phyloP scores from a whole-genome alignment of 2,797 vertebrate genomes.

The Lacerta bilineata region DNA sequence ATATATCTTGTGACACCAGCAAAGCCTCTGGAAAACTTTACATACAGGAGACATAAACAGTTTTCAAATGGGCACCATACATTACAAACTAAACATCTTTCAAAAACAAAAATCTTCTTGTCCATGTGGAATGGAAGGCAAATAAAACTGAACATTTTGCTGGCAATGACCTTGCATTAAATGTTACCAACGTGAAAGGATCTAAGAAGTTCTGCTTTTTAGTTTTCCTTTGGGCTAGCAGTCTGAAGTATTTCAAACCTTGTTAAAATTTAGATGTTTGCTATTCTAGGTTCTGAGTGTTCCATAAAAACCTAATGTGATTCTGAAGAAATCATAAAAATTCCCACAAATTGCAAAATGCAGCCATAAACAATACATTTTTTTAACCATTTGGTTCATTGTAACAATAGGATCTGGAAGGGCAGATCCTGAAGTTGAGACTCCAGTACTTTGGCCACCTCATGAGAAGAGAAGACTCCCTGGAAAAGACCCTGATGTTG shows the following conservation, averaged over 20 bases:
- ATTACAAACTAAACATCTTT: conserved; percentile 48
- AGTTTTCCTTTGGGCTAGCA: background rate
- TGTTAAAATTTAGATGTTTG: conserved; percentile 22
- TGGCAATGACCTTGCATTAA: conserved; percentile 39
- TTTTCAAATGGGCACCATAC: conserved; percentile 42
- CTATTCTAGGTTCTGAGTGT: conserved; percentile 24
- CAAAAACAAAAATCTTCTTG: conserved; percentile 63
- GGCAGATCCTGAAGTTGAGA: too few species aligned
- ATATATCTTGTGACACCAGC: conserved; percentile 35
- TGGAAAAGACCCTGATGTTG: too few species aligned
- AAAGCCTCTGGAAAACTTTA: conserved; percentile 45
- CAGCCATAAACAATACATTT: background rate
- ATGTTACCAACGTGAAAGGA: conserved; percentile 26
- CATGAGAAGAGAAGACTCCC: too few species aligned
- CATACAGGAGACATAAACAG: conserved; percentile 43
- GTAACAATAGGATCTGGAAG: background rate
- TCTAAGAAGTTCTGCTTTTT: conserved; percentile 33
- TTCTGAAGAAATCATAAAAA: background rate
- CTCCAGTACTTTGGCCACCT: too few species aligned
- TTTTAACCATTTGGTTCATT: background rate
- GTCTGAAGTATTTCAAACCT: conserved; percentile 40
- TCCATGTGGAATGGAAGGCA: conserved; percentile 45
- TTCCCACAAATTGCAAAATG: background rate
- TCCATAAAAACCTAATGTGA: background rate
- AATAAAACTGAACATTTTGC: conserved; percentile 52